Evolutionary conservation across 1,140 invertebrate genomes (phyloP).

Genomic region (Choristoneura fumiferana): DNA sequence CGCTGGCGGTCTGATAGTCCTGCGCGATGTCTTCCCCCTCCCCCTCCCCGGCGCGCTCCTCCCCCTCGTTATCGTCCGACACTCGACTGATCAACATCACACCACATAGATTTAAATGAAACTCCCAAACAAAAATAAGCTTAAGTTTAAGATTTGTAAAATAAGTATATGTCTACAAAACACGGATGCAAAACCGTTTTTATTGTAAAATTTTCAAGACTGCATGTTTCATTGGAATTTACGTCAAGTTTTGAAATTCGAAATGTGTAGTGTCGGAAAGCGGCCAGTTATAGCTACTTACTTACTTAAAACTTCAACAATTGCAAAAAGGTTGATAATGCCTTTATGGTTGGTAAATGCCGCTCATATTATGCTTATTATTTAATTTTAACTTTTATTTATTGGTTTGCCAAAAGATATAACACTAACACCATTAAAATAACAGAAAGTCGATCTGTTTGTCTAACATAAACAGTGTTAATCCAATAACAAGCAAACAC

Average conservation of each 20-base stretch:
- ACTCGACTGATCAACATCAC: constrained; percentile 52
- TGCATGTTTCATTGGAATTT: constrained; percentile 22
- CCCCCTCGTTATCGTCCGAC: constrained; percentile 29
- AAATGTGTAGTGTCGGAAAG: constrained; percentile 6
- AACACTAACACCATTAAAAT: too few relatives aligned
- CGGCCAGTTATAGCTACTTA: background rate
- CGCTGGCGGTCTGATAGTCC: constrained; percentile 47
- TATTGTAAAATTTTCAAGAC: constrained; percentile 52
- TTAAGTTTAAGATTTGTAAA: background rate
- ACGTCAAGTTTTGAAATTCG: constrained; percentile 34
- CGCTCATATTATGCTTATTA: too few relatives aligned
- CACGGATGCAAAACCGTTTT: constrained; percentile 42
- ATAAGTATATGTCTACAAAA: constrained; percentile 44
- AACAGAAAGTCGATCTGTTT: too few relatives aligned
- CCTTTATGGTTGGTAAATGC: too few relatives aligned
- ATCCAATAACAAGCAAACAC: too few relatives aligned
- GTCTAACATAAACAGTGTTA: too few relatives aligned
- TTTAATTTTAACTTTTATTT: too few relatives aligned
- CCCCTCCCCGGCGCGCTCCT: constrained; percentile 21
- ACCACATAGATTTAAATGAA: constrained; percentile 42
- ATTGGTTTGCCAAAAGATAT: too few relatives aligned
- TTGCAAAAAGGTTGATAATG: constrained; percentile 1
- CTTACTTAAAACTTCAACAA: background rate
- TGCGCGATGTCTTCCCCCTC: background rate
- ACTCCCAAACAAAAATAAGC: constrained; percentile 25